These are phyloP conservation scores for Coelopa pilipes DNA, from an alignment of 2,888 invertebrate species.

Conservation along the genomic window DNA sequence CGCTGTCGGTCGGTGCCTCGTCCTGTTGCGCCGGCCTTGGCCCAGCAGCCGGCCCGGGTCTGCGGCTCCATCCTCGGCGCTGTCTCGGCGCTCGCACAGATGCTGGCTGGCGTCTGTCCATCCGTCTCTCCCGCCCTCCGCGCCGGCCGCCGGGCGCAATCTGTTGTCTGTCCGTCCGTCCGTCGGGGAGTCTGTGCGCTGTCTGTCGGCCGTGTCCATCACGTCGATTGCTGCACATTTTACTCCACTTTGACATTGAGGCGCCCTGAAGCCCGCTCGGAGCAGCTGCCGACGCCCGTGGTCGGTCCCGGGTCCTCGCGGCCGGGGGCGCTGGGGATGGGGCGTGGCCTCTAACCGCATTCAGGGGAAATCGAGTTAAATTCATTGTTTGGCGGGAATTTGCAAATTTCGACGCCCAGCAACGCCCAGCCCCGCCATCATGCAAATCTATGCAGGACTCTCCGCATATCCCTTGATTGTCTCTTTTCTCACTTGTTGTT, in stretches of 20 bases:
- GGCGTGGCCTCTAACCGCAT: too few species aligned
- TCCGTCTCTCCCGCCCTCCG: too few species aligned
- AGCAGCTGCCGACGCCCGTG: not conserved
- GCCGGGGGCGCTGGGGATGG: too few species aligned
- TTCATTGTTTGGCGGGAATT: slow-evolving; percentile 16
- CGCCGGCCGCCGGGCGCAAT: too few species aligned
- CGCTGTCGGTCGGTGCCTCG: too few species aligned
- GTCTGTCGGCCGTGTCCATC: not conserved
- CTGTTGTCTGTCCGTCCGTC: too few species aligned
- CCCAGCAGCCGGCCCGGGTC: not conserved
- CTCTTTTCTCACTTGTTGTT: too few species aligned
- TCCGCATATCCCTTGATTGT: too few species aligned
- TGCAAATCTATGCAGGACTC: not conserved
- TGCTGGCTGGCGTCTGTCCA: not conserved
- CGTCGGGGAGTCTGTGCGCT: not conserved
- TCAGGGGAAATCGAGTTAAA: too few species aligned
- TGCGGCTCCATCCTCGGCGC: not conserved
- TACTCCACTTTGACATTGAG: slow-evolving; percentile 6
- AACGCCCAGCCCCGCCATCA: too few species aligned
- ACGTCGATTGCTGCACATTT: not conserved
- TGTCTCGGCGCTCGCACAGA: not conserved
- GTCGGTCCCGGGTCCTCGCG: not conserved
- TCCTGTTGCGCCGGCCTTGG: too few species aligned
- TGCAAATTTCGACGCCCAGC: not conserved
- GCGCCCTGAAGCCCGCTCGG: not conserved